Percentiles rank a stretch among this genome's conserved stretches.
Evolutionary conservation across 2,797 vertebrate genomes (phyloP).

Genomic region (Cyclopterus lumpus): DNA sequence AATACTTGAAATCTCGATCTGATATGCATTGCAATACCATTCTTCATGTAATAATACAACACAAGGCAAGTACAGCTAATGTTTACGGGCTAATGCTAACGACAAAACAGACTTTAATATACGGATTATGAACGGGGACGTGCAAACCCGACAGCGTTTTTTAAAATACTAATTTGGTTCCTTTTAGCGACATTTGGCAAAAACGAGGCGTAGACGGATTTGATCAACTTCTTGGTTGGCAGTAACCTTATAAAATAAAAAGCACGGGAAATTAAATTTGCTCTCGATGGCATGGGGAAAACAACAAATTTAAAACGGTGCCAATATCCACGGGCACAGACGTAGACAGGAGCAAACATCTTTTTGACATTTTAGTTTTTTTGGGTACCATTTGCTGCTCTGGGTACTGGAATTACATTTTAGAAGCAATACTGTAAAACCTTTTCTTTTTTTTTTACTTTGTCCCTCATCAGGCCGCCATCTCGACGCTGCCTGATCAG

Average conservation of each 20-base stretch:
- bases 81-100: not conserved
- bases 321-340: slow-evolving; percentile 27
- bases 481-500: slow-evolving; percentile 12
- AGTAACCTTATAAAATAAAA: slow-evolving; percentile 20
- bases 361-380: slow-evolving; percentile 44
- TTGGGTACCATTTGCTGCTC: slow-evolving; percentile 9
- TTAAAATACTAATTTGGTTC: not conserved
- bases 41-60: not conserved
- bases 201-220: not conserved
- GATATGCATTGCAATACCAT: not conserved
- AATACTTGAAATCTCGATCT: not conserved
- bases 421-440: not conserved
- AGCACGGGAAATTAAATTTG: slow-evolving; percentile 19
- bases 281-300: slow-evolving; percentile 6
- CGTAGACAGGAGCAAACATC: slow-evolving; percentile 33
- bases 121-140: accelerated
- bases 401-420: slow-evolving; percentile 9
- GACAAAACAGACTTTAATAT: not conserved
- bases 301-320: slow-evolving; percentile 15
- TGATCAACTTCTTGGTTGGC: slow-evolving; percentile 5
- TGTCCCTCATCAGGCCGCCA: slow-evolving; percentile 13
- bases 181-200: not conserved
- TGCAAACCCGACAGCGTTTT: not conserved
- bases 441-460: not conserved
- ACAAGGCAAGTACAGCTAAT: not conserved